Evolutionary conservation across 2,113 vertebrate species (phyloP), one percentile per base, ranked within the genome.

Genomic region (Onychorhynchus coronatus): DNA sequence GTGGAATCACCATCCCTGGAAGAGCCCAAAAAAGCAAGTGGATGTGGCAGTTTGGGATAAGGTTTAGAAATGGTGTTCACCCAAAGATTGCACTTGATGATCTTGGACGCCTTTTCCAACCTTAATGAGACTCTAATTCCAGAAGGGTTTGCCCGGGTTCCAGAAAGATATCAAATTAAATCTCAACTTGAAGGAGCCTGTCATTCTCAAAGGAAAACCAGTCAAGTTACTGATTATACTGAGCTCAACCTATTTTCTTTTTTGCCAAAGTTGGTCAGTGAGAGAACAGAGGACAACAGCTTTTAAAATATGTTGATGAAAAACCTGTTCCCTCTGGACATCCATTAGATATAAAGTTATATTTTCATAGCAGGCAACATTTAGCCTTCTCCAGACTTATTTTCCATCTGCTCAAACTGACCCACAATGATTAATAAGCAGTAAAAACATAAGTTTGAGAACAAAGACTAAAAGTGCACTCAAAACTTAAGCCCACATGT

Each of bases 11-110:
- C 39, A 66, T 17, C 30, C 63, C 21, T 66, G 30, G 14, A 46
- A 66, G 42, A 33, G 21, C 12, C 63, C 30, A 44, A 16, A 65
- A 65, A 2, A 31, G n/a, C 30, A 23, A 11, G 62, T 42, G 62
- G 28, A 31, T 31, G 22, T 31, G 62, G 39, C 9, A 14, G 13
- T 65, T 42, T 65, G 62, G 20, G 30, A 31, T 9, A 8, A 3
- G 14, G 62, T 13, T 65, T 30, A 21, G 19, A 11, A 8, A 14
- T 58, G 24, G 17, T 41, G 23, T 10, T 41, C 0, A 0, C 41
- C 13, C 71, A 56, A 33, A 71, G 16, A 27, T 3, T 42, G 56
- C 63, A 3, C 22, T 24, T 28, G 12, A 9, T 42, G 21, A 37
- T 20, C 19, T 12, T 11, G 42, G 42, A 65, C 22, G 5, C 12